Evolutionary conservation across 2,888 invertebrate genomes (phyloP), one percentile per base, ranked within the genome.

Genomic region (Ypsolopha scabrella): DNA sequence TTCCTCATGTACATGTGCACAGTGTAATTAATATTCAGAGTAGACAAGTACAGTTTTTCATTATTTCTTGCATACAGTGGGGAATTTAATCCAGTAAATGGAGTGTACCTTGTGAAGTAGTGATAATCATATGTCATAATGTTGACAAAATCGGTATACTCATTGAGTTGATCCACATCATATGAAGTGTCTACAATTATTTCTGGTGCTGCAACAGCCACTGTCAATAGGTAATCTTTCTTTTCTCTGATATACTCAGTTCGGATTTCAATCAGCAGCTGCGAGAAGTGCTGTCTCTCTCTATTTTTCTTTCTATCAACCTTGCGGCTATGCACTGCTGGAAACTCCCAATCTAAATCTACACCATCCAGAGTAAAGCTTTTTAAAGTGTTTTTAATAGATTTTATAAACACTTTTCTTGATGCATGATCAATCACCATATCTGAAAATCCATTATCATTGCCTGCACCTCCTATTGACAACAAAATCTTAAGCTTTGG

Each of bases 71-170:
- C 78, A 68, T 89, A 94, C 3, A 97, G 76, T 0, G 97, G 96
- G 0, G 96, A 89, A 75, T 97, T 97, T 10, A 95, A 82, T 0
- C 94, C 93, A 13, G 96, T 96, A 59, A 95, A 90, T 0, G 96
- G 96, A 1, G 93, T 91, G 55, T 89, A 89, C 69, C 88, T 88
- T 6, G 90, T 88, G 65, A 89, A 97, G 65, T 90, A 93, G 72
- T 97, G 96, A 66, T 91, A 97, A 72, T 97, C 97, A 68, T 97
- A 97, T 0, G 93, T 89, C 97, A 97, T 97, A n/a, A 97, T 67
- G 72, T 95, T 96, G 0, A 95, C 89, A 80, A 90, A 95, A 73
- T 97, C 96, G 0, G 92, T 90, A 68, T 93, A 95, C 87, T 91
- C 80, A 60, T 94, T 93, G 54, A 97, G 87, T 69, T 93, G 90